Evolutionary conservation across 2,888 invertebrate genomes (phyloP).

Genomic region (Synanthedon myopaeformis): DNA sequence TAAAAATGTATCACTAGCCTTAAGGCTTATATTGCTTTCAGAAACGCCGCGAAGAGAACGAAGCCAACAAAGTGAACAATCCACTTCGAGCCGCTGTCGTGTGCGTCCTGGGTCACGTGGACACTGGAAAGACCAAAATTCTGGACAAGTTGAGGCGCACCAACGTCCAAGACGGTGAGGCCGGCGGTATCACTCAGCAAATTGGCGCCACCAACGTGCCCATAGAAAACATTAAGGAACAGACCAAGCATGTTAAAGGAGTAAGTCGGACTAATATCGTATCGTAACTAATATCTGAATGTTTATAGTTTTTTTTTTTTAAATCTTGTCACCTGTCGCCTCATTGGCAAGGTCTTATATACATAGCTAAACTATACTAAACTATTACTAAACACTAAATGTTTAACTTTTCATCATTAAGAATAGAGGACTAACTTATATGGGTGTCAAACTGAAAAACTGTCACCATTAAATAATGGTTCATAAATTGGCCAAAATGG

Average conservation of each 20-base stretch:
- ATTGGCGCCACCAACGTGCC: constrained; percentile 99
- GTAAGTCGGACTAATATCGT: constrained; percentile 58
- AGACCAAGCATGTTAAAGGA: constrained; percentile 93
- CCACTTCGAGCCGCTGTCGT: constrained; percentile 94
- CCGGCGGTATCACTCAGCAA: constrained; percentile 99
- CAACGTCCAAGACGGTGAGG: constrained; percentile 95
- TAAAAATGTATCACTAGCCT: not conserved
- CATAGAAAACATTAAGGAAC: constrained; percentile 93
- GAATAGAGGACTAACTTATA: too few relatives aligned
- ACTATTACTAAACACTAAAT: too few relatives aligned
- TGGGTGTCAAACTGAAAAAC: too few relatives aligned
- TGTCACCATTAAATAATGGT: too few relatives aligned
- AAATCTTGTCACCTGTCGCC: too few relatives aligned
- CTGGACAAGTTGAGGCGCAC: constrained; percentile 93
- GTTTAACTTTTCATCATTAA: too few relatives aligned
- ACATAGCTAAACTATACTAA: too few relatives aligned
- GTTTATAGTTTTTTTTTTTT: too few relatives aligned
- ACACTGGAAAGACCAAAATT: constrained; percentile 99
- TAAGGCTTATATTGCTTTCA: constrained; percentile 10
- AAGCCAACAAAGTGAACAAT: constrained; percentile 51
- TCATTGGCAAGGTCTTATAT: too few relatives aligned
- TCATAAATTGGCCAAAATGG: too few relatives aligned
- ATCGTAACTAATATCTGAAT: too few relatives aligned
- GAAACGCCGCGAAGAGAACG: constrained; percentile 65
- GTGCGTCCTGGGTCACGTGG: constrained; percentile 98